Evolutionary conservation across 2,888 invertebrate species (phyloP).

Genomic region (Microctonus aethiopoides): DNA sequence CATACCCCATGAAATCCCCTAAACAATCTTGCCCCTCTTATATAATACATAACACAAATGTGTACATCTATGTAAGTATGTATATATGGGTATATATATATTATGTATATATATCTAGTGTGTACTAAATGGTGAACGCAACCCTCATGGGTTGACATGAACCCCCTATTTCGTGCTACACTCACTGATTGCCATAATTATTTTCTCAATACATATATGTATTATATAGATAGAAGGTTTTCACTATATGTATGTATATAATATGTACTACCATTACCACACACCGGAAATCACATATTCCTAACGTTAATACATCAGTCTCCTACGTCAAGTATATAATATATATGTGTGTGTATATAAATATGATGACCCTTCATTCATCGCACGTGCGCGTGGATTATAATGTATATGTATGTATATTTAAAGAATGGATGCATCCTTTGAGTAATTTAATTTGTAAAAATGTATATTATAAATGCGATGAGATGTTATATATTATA

Average conservation of each 20-base stretch:
- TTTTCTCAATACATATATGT: constrained; percentile 44
- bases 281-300: not conserved
- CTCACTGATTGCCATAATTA: constrained; percentile 54
- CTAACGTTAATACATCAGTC: not conserved
- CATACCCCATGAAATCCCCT: not conserved
- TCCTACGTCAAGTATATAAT: not conserved
- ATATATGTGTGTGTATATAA: not conserved
- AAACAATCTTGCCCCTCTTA: not conserved
- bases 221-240: no score
- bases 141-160: constrained; percentile 50
- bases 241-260: no score
- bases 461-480: no score
- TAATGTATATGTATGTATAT: no score
- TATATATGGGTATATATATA: no score
- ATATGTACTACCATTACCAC: no score
- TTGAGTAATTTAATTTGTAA: no score
- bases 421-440: not conserved
- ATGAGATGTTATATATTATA: no score
- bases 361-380: not conserved
- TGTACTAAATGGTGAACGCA: constrained; percentile 15
- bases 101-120: not conserved
- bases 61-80: no score
- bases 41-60: not conserved
- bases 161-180: constrained; percentile 43
- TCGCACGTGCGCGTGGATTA: not conserved